Evolutionary conservation across 2,797 vertebrate species (phyloP), one percentile per base, ranked within the genome.

Genomic region (Pygocentrus nattereri): DNA sequence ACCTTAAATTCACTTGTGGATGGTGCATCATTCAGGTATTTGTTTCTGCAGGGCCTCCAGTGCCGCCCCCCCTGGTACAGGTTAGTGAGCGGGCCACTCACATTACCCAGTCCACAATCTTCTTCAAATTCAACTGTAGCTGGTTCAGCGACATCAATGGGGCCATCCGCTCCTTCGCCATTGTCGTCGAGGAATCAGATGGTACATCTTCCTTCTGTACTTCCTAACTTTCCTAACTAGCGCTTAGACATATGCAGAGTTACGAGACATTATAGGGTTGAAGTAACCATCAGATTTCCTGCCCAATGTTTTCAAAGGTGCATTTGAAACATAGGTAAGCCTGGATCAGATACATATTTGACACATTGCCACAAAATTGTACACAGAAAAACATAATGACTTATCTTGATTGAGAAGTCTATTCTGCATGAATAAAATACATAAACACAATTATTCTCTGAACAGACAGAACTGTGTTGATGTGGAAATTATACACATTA

Each of bases 71-170:
- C 44, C 89, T 93, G 16, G 90, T 97, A 7, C 91, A 93, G 11
- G 95, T 98, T 86, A 96, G 93, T 67, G 95, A 95, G 87, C 95
- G 87, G 85, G 94, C 95, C 0, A 92, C 94, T 0, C 92, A 96
- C 65, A 93, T 96, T 90, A 97, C 95, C 59, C 93, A 96, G 69
- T 97, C 96, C 82, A 96, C 96, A 90, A 97, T 99, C 91, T 93
- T 96, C 90, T 98, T 99, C 65, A 96, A 96, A 82, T 98, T 99
- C 92, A 98, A 98, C 95, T 99, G 98, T 89, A 98, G 96, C 88
- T 99, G 98, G 98, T 99, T 99, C 94, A 98, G 96, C 12, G 96
- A 99, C 80, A 91, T 93, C 84, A 98, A 99, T 19, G 98, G 98
- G 79, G 97, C 96, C 49, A 90, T 99, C 65, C 94, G 95, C 41